Percentiles rank a stretch among this genome's conserved stretches.
Conservation (phyloP, 2,888 invertebrate genomes). For the Allacma fusca region DNA sequence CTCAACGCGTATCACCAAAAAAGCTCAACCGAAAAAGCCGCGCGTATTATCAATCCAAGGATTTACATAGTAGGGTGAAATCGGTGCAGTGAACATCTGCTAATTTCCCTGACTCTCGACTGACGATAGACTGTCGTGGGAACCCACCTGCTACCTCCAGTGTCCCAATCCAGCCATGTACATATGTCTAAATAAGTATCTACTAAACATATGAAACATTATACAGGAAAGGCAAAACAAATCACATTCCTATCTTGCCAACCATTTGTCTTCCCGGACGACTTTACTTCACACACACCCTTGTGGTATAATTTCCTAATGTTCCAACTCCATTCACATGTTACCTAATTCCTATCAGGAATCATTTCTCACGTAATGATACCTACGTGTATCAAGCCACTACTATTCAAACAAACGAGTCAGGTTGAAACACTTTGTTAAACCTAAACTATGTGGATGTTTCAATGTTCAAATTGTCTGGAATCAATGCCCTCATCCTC, state of each 20-base stretch:
- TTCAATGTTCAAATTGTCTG: too few species aligned
- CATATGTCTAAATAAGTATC: too few species aligned
- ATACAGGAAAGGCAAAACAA: background rate
- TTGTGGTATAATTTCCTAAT: background rate
- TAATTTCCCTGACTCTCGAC: slow-evolving; percentile 39
- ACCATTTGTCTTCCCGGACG: slow-evolving; percentile 16
- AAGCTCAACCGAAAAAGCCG: too few species aligned
- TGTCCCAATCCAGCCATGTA: background rate
- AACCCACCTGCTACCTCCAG: slow-evolving; percentile 43
- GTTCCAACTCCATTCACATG: background rate
- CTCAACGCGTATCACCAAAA: too few species aligned
- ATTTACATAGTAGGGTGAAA: slow-evolving; percentile 5
- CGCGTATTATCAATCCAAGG: background rate
- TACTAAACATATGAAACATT: too few species aligned
- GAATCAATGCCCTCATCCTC: too few species aligned
- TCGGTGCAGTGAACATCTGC: slow-evolving; percentile 30
- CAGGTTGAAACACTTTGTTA: too few species aligned
- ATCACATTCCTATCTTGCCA: slow-evolving; percentile 11
- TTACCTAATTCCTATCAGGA: background rate
- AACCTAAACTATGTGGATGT: too few species aligned
- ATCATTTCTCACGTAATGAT: too few species aligned
- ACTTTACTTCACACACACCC: slow-evolving; percentile 2
- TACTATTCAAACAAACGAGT: too few species aligned
- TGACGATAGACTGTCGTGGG: slow-evolving; percentile 41
- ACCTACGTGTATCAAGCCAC: too few species aligned